Conservation (phyloP, 2,797 vertebrate species). For the Tarsius wallacei region DNA sequence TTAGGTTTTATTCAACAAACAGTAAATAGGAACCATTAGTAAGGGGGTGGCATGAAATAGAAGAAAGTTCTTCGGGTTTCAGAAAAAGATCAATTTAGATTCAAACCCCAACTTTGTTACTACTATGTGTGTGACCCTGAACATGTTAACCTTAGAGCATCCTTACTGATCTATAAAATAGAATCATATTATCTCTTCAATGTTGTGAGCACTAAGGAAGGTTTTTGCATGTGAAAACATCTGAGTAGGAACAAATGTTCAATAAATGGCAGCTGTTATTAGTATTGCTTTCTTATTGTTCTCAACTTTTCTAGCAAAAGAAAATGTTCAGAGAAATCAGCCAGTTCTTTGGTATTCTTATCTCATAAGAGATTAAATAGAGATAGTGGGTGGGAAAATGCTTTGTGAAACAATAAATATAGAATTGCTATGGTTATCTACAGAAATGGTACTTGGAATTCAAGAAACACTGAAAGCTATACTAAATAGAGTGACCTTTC, state of each 20-base stretch:
- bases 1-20: conserved; percentile 63
- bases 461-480: neutral
- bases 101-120: neutral
- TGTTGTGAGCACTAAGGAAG: neutral
- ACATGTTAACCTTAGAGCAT: neutral
- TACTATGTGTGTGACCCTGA: neutral
- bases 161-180: neutral
- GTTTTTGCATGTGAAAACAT: neutral
- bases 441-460: conserved; percentile 31
- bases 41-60: neutral
- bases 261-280: neutral
- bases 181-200: neutral
- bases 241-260: neutral
- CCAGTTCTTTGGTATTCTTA: neutral
- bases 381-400: neutral
- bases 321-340: conserved; percentile 55
- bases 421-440: conserved; percentile 25
- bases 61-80: conserved; percentile 48
- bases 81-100: conserved; percentile 11
- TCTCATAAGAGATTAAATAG: neutral
- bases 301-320: conserved; percentile 43
- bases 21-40: conserved; percentile 22
- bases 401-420: neutral
- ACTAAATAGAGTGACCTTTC: neutral
- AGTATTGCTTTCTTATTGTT: conserved; percentile 34